Percentiles rank a stretch among this genome's conserved stretches.
Conservation (phyloP, 2,888 invertebrate species). For the Drosophila merina region DNA sequence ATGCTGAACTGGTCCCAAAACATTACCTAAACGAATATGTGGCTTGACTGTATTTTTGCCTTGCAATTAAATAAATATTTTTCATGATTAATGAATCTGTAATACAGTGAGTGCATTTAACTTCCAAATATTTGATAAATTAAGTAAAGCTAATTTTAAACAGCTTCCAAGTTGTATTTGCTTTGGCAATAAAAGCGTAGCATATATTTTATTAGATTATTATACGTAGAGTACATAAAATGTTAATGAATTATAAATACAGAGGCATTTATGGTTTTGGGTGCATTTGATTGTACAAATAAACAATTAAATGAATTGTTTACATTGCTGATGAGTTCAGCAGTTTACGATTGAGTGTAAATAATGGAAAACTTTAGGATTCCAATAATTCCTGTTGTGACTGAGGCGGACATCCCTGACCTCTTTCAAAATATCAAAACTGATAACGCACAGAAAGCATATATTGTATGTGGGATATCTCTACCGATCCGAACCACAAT, state of each 20-base stretch:
- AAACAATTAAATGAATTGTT: too few relatives aligned
- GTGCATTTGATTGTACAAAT: too few relatives aligned
- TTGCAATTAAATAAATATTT: constrained; percentile 15
- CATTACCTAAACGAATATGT: constrained; percentile 46
- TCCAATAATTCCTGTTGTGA: neutral
- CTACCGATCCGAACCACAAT: constrained; percentile 18
- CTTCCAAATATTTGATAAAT: constrained; percentile 17
- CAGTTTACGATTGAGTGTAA: neutral
- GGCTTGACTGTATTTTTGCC: constrained; percentile 28
- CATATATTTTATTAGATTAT: too few relatives aligned
- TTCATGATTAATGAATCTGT: constrained; percentile 11
- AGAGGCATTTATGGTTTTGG: too few relatives aligned
- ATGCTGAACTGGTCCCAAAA: constrained; percentile 27
- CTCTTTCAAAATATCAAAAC: constrained; percentile 44
- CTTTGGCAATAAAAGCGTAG: neutral
- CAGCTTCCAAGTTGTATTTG: constrained; percentile 5
- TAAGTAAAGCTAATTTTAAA: constrained; percentile 19
- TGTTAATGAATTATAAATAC: too few relatives aligned
- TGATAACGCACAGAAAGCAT: constrained; percentile 21
- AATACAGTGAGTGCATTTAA: constrained; percentile 1
- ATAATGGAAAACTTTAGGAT: neutral
- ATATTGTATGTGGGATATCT: neutral
- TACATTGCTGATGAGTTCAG: neutral
- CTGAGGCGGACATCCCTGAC: constrained; percentile 52
- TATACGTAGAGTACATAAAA: too few relatives aligned